phyloP scores from a whole-genome alignment of 2,888 invertebrate species.

The Ephialtes manifestator region DNA sequence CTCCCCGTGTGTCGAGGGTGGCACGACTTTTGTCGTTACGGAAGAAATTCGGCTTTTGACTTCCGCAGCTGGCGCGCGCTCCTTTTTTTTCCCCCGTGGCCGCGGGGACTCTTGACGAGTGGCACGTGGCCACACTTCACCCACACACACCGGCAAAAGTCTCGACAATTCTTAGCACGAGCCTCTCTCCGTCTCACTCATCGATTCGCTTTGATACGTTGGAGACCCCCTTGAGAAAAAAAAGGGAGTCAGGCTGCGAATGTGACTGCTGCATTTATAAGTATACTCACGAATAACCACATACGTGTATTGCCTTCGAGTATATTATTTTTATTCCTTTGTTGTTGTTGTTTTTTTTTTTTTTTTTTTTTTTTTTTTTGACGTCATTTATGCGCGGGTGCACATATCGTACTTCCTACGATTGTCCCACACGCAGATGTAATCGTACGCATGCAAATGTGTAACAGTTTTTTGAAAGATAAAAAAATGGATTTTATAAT shows the following conservation, averaged over 20 bases:
- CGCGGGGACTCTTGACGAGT: conserved; percentile 53
- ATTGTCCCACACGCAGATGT: conserved; percentile 61
- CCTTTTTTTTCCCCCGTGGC: conserved; percentile 20
- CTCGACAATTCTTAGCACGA: conserved; percentile 65
- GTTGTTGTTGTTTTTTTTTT: conserved; percentile 36
- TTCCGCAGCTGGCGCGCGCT: conserved; percentile 70
- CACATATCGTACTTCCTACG: conserved; percentile 47
- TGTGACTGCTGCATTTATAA: conserved; percentile 59
- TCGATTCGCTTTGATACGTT: conserved; percentile 70
- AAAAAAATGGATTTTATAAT: neutral
- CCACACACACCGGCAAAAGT: conserved; percentile 66
- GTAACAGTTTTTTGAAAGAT: conserved; percentile 37
- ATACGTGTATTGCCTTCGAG: conserved; percentile 31
- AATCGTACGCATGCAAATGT: conserved; percentile 48
- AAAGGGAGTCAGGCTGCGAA: conserved; percentile 67
- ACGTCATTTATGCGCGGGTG: conserved; percentile 59
- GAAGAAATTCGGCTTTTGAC: conserved; percentile 71
- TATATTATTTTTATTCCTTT: neutral
- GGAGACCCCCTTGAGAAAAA: conserved; percentile 60
- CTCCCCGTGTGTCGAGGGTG: conserved; percentile 59
- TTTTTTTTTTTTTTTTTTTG: conserved; percentile 15
- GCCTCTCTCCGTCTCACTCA: conserved; percentile 58
- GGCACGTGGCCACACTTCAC: conserved; percentile 73
- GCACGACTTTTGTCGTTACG: conserved; percentile 64
- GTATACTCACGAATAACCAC: conserved; percentile 36